Evolutionary conservation across 1,140 invertebrate genomes (phyloP).

Genomic region (Bactericera cockerelli): DNA sequence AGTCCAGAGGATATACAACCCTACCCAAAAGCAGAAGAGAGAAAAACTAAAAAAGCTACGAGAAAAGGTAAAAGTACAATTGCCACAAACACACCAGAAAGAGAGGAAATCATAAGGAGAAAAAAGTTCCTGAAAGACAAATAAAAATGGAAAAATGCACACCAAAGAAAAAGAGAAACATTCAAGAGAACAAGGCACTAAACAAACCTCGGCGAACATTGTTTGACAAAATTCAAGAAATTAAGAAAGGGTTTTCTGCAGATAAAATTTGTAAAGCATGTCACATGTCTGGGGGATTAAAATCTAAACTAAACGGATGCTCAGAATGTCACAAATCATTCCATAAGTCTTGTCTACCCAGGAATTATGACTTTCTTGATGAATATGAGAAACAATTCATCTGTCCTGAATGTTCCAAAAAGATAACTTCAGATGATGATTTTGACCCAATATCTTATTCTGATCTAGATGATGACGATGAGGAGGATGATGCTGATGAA

Average conservation of each 20-base stretch:
- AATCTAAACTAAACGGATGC: background rate
- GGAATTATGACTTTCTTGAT: background rate
- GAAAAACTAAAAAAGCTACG: constrained; percentile 9
- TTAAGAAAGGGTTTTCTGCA: background rate
- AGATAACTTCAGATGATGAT: background rate
- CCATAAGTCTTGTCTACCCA: background rate
- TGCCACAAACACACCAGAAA: constrained; percentile 1
- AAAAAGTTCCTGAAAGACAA: background rate
- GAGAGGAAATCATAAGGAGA: background rate
- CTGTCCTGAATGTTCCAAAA: background rate
- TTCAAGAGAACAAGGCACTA: background rate
- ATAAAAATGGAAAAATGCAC: background rate
- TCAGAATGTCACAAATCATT: background rate
- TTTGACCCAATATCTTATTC: background rate
- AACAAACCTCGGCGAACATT: background rate
- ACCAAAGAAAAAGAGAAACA: background rate
- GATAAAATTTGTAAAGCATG: background rate
- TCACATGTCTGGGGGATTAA: background rate
- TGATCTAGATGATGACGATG: background rate
- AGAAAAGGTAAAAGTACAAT: constrained; percentile 7
- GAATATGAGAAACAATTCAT: background rate
- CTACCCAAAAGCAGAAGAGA: constrained; percentile 28
- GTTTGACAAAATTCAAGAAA: background rate
- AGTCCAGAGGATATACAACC: constrained; percentile 12
- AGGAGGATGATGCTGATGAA: background rate